Conservation (phyloP, 2,113 vertebrate genomes). For the Thermophis baileyi region DNA sequence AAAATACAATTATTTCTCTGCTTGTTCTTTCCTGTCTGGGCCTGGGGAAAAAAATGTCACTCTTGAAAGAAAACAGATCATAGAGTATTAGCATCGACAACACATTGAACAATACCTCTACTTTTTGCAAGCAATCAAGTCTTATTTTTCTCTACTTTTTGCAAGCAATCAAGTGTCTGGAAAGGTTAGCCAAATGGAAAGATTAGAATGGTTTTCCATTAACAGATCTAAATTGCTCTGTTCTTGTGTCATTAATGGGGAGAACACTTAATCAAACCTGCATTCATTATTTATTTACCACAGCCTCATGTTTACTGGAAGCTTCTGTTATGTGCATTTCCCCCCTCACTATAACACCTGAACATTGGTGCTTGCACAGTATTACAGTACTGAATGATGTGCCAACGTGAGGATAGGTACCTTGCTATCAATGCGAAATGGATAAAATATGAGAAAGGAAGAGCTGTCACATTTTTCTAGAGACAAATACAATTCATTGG, state of each 20-base stretch:
- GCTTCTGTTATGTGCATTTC: background rate
- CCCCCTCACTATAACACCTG: background rate
- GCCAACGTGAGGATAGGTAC: background rate
- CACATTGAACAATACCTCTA: background rate
- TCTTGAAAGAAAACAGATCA: background rate
- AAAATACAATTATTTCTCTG: background rate
- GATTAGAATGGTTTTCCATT: background rate
- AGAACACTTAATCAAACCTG: background rate
- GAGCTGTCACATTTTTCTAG: background rate
- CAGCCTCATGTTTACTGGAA: background rate
- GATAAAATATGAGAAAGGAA: background rate
- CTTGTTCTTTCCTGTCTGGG: background rate
- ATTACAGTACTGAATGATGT: background rate
- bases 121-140: background rate
- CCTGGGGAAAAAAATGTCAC: background rate
- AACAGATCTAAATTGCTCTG: background rate
- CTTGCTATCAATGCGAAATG: background rate
- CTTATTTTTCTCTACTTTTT: background rate
- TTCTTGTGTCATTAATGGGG: background rate
- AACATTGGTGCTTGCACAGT: background rate
- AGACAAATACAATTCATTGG: background rate
- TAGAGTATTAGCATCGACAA: background rate
- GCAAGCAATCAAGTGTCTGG: background rate
- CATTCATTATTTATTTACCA: slow-evolving; percentile 1
- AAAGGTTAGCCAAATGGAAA: accelerated